Conservation (phyloP, 2,113 vertebrate species). For the Talpa occidentalis region DNA sequence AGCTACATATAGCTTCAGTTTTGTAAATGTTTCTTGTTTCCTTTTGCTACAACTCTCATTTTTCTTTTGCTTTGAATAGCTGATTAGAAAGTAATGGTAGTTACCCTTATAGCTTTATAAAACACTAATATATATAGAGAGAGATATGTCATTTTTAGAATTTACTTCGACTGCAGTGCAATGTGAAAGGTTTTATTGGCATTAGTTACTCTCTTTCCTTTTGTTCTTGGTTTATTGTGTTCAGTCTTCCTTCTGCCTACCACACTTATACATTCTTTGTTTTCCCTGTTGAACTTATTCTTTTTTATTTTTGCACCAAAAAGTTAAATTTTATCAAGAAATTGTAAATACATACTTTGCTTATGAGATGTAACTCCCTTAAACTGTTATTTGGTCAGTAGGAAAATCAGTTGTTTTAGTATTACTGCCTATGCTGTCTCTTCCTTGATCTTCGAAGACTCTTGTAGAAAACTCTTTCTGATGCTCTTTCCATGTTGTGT, state of each 20-base stretch:
- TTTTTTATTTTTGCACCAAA: slow-evolving; percentile 74
- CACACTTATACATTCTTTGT: not conserved
- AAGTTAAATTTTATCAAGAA: slow-evolving; percentile 70
- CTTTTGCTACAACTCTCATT: not conserved
- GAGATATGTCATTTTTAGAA: slow-evolving; percentile 7
- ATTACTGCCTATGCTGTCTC: slow-evolving; percentile 44
- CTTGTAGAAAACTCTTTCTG: slow-evolving; percentile 58
- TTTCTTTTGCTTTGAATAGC: slow-evolving; percentile 67
- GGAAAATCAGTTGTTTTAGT: slow-evolving; percentile 63
- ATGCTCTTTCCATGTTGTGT: slow-evolving; percentile 78
- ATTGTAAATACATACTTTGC: slow-evolving; percentile 65
- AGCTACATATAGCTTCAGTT: not conserved
- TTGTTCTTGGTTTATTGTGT: not conserved
- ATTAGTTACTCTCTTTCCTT: slow-evolving; percentile 39
- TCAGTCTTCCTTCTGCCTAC: slow-evolving; percentile 34
- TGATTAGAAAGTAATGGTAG: slow-evolving; percentile 58
- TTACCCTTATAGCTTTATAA: slow-evolving; percentile 66
- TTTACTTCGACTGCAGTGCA: slow-evolving; percentile 59
- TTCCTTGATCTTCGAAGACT: slow-evolving; percentile 73
- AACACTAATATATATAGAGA: not conserved
- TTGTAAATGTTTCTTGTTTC: slow-evolving; percentile 30
- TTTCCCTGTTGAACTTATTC: slow-evolving; percentile 68
- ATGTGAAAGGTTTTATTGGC: slow-evolving; percentile 36
- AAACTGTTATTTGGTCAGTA: slow-evolving; percentile 68
- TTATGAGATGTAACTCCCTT: slow-evolving; percentile 71